Evolutionary conservation across 2,113 vertebrate genomes (phyloP), one percentile per base, ranked within the genome.

Genomic region (Gambusia holbrooki): DNA sequence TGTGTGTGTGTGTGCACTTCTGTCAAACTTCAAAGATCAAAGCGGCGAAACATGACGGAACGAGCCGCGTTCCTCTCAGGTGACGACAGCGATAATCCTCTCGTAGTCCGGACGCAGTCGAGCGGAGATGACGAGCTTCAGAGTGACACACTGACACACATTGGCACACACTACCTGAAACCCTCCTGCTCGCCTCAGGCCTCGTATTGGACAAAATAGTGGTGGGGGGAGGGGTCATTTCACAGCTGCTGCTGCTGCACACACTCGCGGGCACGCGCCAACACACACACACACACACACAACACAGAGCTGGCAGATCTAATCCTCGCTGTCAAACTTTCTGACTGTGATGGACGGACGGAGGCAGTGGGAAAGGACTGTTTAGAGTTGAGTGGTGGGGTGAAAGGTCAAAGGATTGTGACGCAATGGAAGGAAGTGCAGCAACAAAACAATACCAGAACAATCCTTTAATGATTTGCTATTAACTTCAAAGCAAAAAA

Each of bases 291-390:
- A 10, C 13, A 2, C n/a, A 29, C 51, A 66, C 67, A 80, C 69
- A 58, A 77, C 11, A 54, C 11, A 54, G 74, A 17, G 65, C 82
- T 51, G 66, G 12, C 67, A 29, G 73, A 77, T 86, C 75, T 90
- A 90, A 86, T 89, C 86, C 83, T 78, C 61, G 8, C 86, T 84
- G 87, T 86, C 87, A 84, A 81, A 83, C 63, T 62, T 14, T 12
- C 22, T 83, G 87, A 89, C 87, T 62, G 27, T 91, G 91, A 91
- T 82, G 69, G 87, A 90, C 83, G 81, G 80, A 81, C 61, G 69
- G 81, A 80, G 60, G 65, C 83, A 28, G 69, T 81, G 71, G 81
- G 81, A 66, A 48, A 48, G 45, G 45, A 42, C 71, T 15, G 70
- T 54, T 87, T 77, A 62, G 40, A 71, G 84, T 83, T 84, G 89